Evolutionary conservation across 2,113 vertebrate genomes (phyloP).

Genomic region (Erythrocercus mccallii): DNA sequence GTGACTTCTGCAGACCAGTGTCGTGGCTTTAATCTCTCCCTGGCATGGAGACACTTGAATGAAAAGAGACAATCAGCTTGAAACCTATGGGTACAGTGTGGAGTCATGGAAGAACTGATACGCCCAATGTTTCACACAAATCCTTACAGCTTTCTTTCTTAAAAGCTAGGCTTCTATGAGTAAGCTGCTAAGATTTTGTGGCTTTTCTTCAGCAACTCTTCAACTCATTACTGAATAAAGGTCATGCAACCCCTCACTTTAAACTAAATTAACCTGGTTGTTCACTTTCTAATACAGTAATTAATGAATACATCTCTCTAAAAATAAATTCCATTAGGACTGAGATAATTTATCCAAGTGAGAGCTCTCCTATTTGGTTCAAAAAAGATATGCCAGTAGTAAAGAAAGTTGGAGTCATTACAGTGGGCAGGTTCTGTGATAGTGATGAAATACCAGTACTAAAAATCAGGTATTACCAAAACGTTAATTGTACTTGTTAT

Average conservation of each 20-base stretch:
- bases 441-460: neutral
- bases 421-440: neutral
- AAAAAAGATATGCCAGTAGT: neutral
- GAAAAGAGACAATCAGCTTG: neutral
- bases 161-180: neutral
- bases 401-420: neutral
- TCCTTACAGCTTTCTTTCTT: neutral
- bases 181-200: neutral
- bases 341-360: neutral
- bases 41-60: neutral
- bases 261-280: neutral
- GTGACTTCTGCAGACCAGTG: neutral
- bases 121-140: rapidly evolving
- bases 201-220: neutral
- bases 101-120: neutral
- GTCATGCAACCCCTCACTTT: neutral
- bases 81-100: rapidly evolving
- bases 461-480: neutral
- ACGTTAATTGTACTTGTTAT: neutral
- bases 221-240: neutral
- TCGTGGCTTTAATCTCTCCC: neutral
- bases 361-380: neutral
- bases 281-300: neutral
- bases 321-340: neutral
- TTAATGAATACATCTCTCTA: neutral